Percentiles rank a stretch among this genome's conserved stretches.
Evolutionary conservation across 2,113 vertebrate genomes (phyloP).

Genomic region (Ammodytes dubius): DNA sequence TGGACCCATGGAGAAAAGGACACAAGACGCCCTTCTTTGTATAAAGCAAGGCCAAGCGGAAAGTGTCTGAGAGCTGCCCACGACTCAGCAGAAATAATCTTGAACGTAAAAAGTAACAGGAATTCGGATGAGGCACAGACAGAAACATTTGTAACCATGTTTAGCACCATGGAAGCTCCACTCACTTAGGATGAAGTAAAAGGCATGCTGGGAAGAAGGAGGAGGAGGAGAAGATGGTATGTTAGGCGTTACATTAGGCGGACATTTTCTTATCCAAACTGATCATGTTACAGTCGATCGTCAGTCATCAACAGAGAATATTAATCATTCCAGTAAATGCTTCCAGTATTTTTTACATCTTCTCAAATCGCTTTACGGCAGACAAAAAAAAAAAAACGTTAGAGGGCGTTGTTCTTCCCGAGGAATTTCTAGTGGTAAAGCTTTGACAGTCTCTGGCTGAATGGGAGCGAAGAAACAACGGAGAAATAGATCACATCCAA

Average conservation of each 20-base stretch:
- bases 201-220: constrained; percentile 61
- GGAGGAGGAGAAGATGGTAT: neutral
- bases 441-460: constrained; percentile 5
- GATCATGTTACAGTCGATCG: constrained; percentile 38
- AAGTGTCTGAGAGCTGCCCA: neutral
- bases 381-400: neutral
- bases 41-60: neutral
- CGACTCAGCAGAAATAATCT: neutral
- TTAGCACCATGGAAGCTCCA: constrained; percentile 50
- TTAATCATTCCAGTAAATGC: constrained; percentile 41
- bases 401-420: neutral
- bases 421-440: neutral
- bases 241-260: constrained; percentile 26
- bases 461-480: neutral
- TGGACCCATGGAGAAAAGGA: neutral
- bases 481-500: constrained; percentile 14
- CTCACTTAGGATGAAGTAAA: constrained; percentile 1
- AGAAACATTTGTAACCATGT: neutral
- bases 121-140: constrained; percentile 33
- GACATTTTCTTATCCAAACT: constrained; percentile 23
- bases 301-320: constrained; percentile 25
- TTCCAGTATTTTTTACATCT: constrained; percentile 52
- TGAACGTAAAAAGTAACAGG: neutral
- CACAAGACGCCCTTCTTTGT: neutral
- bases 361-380: neutral